Percentiles rank a stretch among this genome's conserved stretches.
Evolutionary conservation across 2,888 invertebrate species (phyloP).

Genomic region (Buathra laborator): DNA sequence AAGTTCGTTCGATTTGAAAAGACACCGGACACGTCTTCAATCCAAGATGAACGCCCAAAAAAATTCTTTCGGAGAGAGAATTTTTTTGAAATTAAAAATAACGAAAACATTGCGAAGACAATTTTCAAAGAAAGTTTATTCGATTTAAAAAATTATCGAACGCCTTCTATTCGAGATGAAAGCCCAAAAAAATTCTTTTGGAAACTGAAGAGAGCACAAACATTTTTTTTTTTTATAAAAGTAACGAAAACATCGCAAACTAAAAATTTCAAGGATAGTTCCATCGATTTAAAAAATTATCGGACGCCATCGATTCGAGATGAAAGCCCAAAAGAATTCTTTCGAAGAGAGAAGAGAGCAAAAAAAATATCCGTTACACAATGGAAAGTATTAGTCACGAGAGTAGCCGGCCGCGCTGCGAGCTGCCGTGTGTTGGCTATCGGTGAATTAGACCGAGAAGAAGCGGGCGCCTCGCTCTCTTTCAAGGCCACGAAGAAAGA

Average conservation of each 20-base stretch:
- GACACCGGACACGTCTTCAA: neutral
- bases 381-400: constrained; percentile 84
- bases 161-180: neutral
- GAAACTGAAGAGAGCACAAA: constrained; percentile 57
- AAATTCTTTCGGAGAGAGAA: constrained; percentile 36
- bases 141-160: neutral
- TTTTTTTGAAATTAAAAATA: constrained; percentile 11
- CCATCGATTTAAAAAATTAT: neutral
- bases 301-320: neutral
- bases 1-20: neutral
- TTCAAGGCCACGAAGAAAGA: constrained; percentile 82
- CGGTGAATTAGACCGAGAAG: constrained; percentile 84
- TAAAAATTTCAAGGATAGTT: neutral
- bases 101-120: neutral
- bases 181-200: constrained; percentile 1
- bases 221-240: constrained; percentile 63
- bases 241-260: neutral
- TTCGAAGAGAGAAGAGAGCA: constrained; percentile 40
- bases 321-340: constrained; percentile 6
- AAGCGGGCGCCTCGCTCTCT: constrained; percentile 75
- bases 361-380: constrained; percentile 82
- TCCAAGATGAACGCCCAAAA: neutral
- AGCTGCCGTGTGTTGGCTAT: constrained; percentile 72
- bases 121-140: neutral
- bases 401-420: constrained; percentile 62